Conservation (phyloP, 2,113 vertebrate genomes). For the Oreamnos americanus region DNA sequence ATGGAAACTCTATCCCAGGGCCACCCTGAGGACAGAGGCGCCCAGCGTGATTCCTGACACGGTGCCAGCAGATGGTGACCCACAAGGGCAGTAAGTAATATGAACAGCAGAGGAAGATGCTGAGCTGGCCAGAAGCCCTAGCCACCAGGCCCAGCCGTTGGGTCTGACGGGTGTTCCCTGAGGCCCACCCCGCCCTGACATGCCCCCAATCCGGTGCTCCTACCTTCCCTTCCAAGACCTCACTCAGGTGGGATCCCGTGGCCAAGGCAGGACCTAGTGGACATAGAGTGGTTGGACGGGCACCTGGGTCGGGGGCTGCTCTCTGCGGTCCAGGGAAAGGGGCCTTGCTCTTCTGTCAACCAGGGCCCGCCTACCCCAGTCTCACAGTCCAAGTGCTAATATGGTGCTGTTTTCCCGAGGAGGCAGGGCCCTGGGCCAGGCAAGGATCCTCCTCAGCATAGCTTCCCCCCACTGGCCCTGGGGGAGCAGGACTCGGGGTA, state of each 20-base stretch:
- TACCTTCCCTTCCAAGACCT: no score
- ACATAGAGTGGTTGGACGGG: neutral
- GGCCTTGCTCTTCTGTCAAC: neutral
- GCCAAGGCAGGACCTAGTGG: neutral
- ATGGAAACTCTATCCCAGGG: neutral
- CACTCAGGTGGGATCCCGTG: neutral
- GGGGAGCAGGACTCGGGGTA: neutral
- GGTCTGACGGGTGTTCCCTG: neutral
- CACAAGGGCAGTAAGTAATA: neutral
- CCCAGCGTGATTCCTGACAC: neutral
- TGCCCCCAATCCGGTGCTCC: neutral
- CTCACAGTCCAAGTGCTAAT: slow-evolving; percentile 54
- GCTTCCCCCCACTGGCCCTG: neutral
- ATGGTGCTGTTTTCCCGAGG: slow-evolving; percentile 53
- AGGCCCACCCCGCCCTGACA: neutral
- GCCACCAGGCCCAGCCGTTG: neutral
- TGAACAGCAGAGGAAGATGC: neutral
- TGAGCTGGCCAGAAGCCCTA: neutral
- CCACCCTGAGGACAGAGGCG: neutral
- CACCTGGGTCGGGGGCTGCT: no score
- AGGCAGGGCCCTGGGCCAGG: slow-evolving; percentile 26
- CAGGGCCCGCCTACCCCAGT: neutral
- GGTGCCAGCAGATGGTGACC: neutral
- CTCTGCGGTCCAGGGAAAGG: neutral
- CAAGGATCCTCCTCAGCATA: neutral